Conservation (phyloP, 2,113 vertebrate species). For the Bufo gargarizans region DNA sequence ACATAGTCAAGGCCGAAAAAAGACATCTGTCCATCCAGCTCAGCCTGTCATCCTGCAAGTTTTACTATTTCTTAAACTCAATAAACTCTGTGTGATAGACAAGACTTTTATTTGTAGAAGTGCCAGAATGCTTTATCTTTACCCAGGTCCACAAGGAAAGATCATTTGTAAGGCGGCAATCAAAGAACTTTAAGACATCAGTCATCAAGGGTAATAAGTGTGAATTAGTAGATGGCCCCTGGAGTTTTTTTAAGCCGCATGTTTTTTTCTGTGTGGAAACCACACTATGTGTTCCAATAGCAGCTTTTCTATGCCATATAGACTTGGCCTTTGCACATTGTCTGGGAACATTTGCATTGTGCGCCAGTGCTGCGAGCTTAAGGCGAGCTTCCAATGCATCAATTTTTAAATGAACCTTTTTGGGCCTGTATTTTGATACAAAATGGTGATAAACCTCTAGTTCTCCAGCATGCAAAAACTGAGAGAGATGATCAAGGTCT, state of each 20-base stretch:
- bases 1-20: too few relatives aligned
- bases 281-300: background rate
- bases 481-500: constrained; percentile 5
- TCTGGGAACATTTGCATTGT: constrained; percentile 29
- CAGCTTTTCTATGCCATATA: background rate
- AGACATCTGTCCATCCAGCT: too few relatives aligned
- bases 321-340: background rate
- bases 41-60: too few relatives aligned
- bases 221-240: background rate
- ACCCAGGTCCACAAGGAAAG: background rate
- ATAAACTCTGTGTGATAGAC: too few relatives aligned
- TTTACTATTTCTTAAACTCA: too few relatives aligned
- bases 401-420: constrained; percentile 8
- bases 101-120: too few relatives aligned
- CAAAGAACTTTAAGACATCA: constrained; percentile 10
- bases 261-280: background rate
- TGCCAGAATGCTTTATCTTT: background rate
- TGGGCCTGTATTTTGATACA: background rate
- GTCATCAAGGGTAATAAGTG: constrained; percentile 5
- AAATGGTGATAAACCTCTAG: constrained; percentile 22
- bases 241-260: background rate
- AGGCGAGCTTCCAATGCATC: background rate
- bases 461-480: constrained; percentile 18
- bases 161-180: background rate
- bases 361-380: constrained; percentile 1